Evolutionary conservation across 2,888 invertebrate genomes (phyloP).

Genomic region (Dynastes tityus): DNA sequence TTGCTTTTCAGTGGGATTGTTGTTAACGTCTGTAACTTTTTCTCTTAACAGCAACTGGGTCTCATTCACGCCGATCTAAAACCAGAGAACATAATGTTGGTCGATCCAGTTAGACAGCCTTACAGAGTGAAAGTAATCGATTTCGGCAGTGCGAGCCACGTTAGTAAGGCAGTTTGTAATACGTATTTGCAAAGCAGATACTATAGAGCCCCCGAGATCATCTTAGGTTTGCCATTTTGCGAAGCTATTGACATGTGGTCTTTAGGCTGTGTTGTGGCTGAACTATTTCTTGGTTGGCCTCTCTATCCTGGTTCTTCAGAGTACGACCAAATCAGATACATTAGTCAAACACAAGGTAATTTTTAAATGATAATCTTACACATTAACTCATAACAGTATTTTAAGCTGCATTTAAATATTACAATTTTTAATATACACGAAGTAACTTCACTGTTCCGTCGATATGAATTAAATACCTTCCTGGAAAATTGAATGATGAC

Average conservation of each 20-base stretch:
- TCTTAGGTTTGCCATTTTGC: constrained; percentile 97
- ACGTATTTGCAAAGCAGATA: constrained; percentile 99
- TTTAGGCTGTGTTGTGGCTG: constrained; percentile 98
- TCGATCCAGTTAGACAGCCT: constrained; percentile 97
- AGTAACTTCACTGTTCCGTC: too few species aligned
- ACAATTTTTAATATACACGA: too few species aligned
- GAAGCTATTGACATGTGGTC: constrained; percentile 99
- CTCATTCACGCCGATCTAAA: constrained; percentile 99
- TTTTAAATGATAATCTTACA: not conserved
- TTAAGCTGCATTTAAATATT: too few species aligned
- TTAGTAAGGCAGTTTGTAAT: constrained; percentile 99
- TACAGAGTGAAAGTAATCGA: constrained; percentile 99
- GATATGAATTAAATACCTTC: too few species aligned
- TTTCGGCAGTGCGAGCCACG: constrained; percentile 99
- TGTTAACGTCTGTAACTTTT: too few species aligned
- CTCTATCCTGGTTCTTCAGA: constrained; percentile 99
- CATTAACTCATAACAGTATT: not conserved
- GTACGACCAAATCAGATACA: constrained; percentile 96
- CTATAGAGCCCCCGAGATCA: constrained; percentile 98
- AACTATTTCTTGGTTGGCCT: constrained; percentile 99
- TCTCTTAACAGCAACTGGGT: constrained; percentile 87
- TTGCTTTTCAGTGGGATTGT: not conserved
- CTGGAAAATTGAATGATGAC: too few species aligned
- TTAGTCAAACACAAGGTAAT: constrained; percentile 81
- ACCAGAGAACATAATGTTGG: constrained; percentile 99